phyloP scores from a whole-genome alignment of 2,113 vertebrate species.

The Machaerirhynchus nigripectus region DNA sequence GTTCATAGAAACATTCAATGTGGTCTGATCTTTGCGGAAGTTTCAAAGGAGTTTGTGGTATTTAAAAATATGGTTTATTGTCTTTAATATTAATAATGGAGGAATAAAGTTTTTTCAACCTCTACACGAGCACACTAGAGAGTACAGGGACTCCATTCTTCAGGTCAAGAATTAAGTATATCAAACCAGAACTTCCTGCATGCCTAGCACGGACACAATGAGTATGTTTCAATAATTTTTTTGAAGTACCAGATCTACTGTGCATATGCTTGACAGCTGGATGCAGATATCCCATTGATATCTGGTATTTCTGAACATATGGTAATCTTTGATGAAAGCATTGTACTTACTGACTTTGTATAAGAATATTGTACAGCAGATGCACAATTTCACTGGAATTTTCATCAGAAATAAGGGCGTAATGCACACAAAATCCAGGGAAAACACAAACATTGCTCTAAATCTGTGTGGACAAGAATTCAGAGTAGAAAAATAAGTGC shows the following conservation, averaged over 20 bases:
- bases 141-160: background rate
- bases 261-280: slow-evolving; percentile 25
- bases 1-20: background rate
- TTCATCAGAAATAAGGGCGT: background rate
- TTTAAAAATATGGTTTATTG: background rate
- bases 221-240: background rate
- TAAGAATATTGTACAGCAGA: background rate
- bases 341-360: background rate
- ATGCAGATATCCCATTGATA: background rate
- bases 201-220: background rate
- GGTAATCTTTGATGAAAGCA: background rate
- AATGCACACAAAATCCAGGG: background rate
- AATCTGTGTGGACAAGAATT: background rate
- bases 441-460: background rate
- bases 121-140: background rate
- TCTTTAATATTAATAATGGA: background rate
- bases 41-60: background rate
- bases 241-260: background rate
- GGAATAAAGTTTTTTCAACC: background rate
- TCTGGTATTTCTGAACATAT: slow-evolving; percentile 14
- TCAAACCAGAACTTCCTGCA: background rate
- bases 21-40: background rate
- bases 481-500: background rate
- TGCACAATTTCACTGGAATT: background rate
- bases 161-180: background rate